Base-by-base conservation (phyloP, 2,797 vertebrate species). In the Gephyroberyx darwinii region DNA sequence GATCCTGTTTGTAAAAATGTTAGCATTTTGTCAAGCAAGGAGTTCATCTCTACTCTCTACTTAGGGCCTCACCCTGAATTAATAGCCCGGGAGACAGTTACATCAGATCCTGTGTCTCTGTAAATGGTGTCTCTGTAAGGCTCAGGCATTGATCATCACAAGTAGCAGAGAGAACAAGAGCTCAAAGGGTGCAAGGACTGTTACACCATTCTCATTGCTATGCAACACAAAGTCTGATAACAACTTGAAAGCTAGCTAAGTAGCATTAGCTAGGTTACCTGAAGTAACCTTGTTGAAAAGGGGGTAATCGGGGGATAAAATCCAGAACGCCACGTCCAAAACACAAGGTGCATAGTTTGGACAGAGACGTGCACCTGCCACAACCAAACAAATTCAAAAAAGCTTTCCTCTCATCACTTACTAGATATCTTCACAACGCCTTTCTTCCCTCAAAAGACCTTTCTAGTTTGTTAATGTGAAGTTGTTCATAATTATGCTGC, bases 401-500 rank as follows among this genome's bases (percentile, higher is more conserved):
- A 77, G 71, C 33, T n/a, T 51, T n/a, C 41, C 50, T 52, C 41
- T 13, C 1, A 1, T 54, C 26, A 33, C n/a, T 37, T 20, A 7
- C 30, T 41, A 3, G 1, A 17, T 10, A 10, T 35, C 8, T 20
- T 37, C 5, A 33, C 39, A 3, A 8, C 14, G 6, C 20, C 10
- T 3, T 3, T 2, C 43, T 5, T 16, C 1, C 14, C 19, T 13
- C 22, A 48, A 58, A 52, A 37, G 19, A n/a, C 1, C 16, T 48
- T 51, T 43, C 41, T 13, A 16, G 14, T 45, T 16, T 45, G 14
- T 45, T 4, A 16, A 16, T 16, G 13, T 45, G 16, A 16, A 16
- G 14, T 16, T 57, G 52, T 73, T 67, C 4, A 2, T 37, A n/a
- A 52, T 31, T 59, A 56, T 79, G 78, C 78, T 75, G 71, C 67